phyloP scores from a whole-genome alignment of 1,140 invertebrate genomes.

The Monomorium pharaonis region DNA sequence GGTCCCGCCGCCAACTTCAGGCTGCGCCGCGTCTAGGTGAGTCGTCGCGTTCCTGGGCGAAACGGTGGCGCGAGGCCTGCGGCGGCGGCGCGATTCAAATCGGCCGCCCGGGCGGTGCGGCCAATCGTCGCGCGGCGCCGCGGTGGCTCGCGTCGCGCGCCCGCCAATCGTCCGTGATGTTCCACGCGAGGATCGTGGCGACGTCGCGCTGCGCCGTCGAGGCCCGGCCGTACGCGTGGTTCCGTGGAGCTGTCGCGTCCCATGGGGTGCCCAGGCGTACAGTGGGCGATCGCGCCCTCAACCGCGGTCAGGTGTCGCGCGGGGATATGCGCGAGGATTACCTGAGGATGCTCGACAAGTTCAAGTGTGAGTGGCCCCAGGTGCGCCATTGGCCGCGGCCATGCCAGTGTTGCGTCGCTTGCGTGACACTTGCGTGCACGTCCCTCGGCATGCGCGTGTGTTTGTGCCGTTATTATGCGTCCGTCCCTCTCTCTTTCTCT shows the following conservation, averaged over 20 bases:
- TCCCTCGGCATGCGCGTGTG: neutral
- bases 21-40: neutral
- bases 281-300: slow-evolving; percentile 56
- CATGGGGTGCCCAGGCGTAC: neutral
- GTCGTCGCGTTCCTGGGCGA: neutral
- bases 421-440: neutral
- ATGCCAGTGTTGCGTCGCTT: slow-evolving; percentile 28
- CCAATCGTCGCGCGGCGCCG: slow-evolving; percentile 59
- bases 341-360: slow-evolving; percentile 78
- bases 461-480: neutral
- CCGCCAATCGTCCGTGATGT: slow-evolving; percentile 70
- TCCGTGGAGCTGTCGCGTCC: neutral
- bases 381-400: slow-evolving; percentile 27
- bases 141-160: slow-evolving; percentile 6
- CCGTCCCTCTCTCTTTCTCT: too few relatives aligned
- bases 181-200: slow-evolving; percentile 68
- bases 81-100: slow-evolving; percentile 57
- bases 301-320: slow-evolving; percentile 70
- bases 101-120: slow-evolving; percentile 53
- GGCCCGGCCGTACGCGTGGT: neutral
- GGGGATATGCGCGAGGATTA: slow-evolving; percentile 80
- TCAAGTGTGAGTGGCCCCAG: slow-evolving; percentile 81
- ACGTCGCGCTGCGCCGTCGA: slow-evolving; percentile 34
- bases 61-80: neutral
- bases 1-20: neutral